These are phyloP conservation scores for Formicarius rufipectus DNA, from an alignment of 2,113 vertebrate genomes.

Conservation along the genomic window DNA sequence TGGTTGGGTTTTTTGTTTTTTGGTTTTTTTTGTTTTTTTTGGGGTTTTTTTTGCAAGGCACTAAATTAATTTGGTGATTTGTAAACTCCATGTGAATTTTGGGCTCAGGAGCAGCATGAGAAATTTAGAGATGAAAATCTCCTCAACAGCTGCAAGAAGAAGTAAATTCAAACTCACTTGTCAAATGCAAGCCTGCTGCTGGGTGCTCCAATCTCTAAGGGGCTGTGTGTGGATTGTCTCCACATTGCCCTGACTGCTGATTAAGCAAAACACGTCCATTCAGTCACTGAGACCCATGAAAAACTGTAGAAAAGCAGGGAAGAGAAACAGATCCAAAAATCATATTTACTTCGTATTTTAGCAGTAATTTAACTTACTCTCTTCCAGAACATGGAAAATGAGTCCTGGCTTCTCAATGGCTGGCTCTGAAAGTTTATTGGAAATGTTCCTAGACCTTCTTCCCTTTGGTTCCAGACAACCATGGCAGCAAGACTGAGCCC, in stretches of 20 bases:
- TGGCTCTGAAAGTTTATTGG: not conserved
- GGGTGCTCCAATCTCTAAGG: not conserved
- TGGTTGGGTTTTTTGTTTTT: too few species aligned
- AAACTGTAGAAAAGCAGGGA: not conserved
- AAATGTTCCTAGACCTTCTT: not conserved
- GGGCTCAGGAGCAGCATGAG: not conserved
- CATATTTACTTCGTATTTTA: not conserved
- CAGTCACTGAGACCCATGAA: not conserved
- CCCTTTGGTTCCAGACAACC: not conserved
- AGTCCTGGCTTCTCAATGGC: not conserved
- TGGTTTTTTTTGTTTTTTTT: not conserved
- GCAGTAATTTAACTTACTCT: not conserved
- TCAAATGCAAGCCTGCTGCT: not conserved
- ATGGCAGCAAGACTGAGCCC: not conserved
- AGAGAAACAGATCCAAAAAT: not conserved
- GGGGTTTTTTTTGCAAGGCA: not conserved
- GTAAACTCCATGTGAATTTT: not conserved
- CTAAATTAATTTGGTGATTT: not conserved
- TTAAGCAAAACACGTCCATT: not conserved
- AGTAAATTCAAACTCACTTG: slow-evolving; percentile 5
- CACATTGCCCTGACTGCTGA: not conserved
- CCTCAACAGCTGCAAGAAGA: slow-evolving; percentile 6
- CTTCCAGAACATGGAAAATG: not conserved
- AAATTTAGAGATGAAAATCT: not conserved
- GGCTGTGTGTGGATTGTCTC: not conserved